A percentile compares a stretch with the other conserved stretches of the same genome.
Conservation (phyloP, 1,140 invertebrate species). For the Gerris buenoi region DNA sequence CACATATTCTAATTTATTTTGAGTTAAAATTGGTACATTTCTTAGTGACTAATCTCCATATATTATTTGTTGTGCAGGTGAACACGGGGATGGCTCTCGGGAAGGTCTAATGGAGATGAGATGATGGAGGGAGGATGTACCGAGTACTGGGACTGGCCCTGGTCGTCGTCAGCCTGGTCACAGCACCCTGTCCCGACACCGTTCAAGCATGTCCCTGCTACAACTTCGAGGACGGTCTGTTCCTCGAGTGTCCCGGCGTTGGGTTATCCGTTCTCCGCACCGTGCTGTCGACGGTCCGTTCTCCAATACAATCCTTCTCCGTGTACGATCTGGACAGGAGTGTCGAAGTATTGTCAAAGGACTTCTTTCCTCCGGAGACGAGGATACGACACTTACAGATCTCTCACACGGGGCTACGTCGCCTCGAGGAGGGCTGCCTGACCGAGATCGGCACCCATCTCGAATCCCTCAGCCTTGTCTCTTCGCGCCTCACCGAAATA, state of each 20-base stretch:
- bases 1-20: too few relatives aligned
- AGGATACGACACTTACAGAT: constrained; percentile 65
- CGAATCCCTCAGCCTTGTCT: constrained; percentile 64
- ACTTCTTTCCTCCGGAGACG: constrained; percentile 51
- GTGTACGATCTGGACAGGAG: constrained; percentile 70
- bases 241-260: constrained; percentile 74
- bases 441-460: constrained; percentile 52
- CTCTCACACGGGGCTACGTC: constrained; percentile 60
- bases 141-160: neutral
- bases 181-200: constrained; percentile 42
- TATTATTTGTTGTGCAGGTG: too few relatives aligned
- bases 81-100: too few relatives aligned
- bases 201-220: constrained; percentile 74
- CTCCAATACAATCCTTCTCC: constrained; percentile 60
- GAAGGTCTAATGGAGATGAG: neutral
- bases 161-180: neutral
- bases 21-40: too few relatives aligned
- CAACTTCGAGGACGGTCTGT: constrained; percentile 76
- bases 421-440: constrained; percentile 57
- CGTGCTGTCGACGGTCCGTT: constrained; percentile 37
- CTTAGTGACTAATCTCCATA: too few relatives aligned
- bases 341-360: constrained; percentile 48
- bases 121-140: neutral
- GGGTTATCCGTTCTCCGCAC: constrained; percentile 41
- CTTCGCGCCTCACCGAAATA: constrained; percentile 59